phyloP scores from a whole-genome alignment of 2,888 invertebrate species.

The Coecobrya sp. region DNA sequence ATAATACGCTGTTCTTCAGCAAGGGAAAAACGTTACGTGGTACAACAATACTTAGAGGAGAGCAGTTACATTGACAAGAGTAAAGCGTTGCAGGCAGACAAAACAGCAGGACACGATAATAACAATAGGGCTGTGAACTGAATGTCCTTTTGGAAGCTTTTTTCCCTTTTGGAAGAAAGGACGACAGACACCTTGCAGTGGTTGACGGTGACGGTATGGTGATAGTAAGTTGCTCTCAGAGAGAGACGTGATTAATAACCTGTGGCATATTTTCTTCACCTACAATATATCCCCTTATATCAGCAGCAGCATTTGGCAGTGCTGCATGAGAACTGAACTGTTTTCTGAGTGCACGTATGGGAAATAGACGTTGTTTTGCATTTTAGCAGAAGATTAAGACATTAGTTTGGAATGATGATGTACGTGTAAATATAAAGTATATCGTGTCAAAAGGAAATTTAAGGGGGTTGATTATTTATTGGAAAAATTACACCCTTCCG shows the following conservation, averaged over 20 bases:
- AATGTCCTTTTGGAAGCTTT: constrained; percentile 75
- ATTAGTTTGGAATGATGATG: constrained; percentile 43
- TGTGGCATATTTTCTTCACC: constrained; percentile 49
- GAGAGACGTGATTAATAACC: constrained; percentile 53
- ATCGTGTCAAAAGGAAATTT: constrained; percentile 60
- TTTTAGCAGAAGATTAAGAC: constrained; percentile 65
- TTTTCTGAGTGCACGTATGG: constrained; percentile 5
- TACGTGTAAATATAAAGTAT: constrained; percentile 1
- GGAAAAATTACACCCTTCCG: constrained; percentile 60
- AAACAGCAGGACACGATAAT: constrained; percentile 63
- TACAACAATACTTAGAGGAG: constrained; percentile 25
- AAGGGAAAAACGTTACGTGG: constrained; percentile 20
- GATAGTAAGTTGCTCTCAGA: constrained; percentile 63
- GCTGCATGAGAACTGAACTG: neutral
- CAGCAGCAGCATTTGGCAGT: neutral
- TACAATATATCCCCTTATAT: neutral
- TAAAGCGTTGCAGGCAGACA: constrained; percentile 51
- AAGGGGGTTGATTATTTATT: constrained; percentile 67
- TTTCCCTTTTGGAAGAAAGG: constrained; percentile 72
- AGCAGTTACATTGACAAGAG: constrained; percentile 55
- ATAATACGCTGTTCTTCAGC: constrained; percentile 21
- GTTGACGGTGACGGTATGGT: constrained; percentile 74
- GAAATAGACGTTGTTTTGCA: neutral
- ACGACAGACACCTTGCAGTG: constrained; percentile 79
- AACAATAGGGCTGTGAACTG: constrained; percentile 61